Conservation (phyloP, 1,140 invertebrate genomes). For the Oppia nitens region DNA sequence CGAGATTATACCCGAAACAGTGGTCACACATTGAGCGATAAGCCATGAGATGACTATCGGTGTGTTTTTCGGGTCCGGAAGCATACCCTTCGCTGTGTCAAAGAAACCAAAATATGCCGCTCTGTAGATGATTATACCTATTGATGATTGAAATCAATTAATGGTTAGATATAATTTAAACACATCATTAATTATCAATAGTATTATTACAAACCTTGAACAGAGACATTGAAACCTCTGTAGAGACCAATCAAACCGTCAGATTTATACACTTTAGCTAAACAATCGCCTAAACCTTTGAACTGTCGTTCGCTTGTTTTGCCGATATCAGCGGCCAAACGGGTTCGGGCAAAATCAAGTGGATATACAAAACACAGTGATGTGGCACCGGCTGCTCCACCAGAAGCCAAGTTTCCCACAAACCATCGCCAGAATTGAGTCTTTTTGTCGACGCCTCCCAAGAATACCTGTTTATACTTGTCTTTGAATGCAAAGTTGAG, state of each 20-base stretch:
- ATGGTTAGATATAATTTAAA: too few species aligned
- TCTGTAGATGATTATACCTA: constrained; percentile 21
- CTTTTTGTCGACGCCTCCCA: constrained; percentile 64
- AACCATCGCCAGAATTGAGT: constrained; percentile 75
- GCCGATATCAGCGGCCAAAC: constrained; percentile 67
- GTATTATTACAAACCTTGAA: constrained; percentile 57
- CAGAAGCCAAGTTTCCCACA: constrained; percentile 69
- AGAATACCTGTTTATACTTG: constrained; percentile 41
- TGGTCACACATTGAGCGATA: constrained; percentile 71
- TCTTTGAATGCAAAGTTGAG: constrained; percentile 93
- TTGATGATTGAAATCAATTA: not conserved
- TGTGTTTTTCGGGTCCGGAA: constrained; percentile 64
- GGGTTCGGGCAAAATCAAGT: constrained; percentile 82
- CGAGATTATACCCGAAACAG: constrained; percentile 66
- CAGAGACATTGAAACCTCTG: constrained; percentile 80
- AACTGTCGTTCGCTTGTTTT: constrained; percentile 70
- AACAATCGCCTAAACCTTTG: constrained; percentile 66
- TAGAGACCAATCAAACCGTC: constrained; percentile 74
- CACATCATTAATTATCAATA: too few species aligned
- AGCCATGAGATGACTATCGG: constrained; percentile 65
- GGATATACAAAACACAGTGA: constrained; percentile 89
- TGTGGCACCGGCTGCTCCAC: constrained; percentile 80
- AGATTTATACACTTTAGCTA: constrained; percentile 66
- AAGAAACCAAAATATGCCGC: constrained; percentile 90
- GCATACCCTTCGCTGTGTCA: constrained; percentile 71